Evolutionary conservation across 2,888 invertebrate genomes (phyloP).

Genomic region (Syrista parreyssii): DNA sequence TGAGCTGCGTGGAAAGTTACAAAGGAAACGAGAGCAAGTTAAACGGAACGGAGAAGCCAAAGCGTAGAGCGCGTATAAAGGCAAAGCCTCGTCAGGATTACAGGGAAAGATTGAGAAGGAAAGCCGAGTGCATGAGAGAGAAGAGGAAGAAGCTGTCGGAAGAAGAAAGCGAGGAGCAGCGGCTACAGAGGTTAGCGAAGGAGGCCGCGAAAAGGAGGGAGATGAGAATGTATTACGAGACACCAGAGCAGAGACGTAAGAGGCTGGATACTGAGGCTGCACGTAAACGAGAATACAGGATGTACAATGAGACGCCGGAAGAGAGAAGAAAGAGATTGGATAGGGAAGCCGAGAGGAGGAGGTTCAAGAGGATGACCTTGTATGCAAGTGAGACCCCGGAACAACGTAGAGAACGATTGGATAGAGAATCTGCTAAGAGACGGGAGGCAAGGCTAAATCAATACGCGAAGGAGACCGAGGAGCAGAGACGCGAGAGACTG

Average conservation of each 20-base stretch:
- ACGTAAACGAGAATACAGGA: slow-evolving; percentile 52
- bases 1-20: slow-evolving; percentile 15
- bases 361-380: slow-evolving; percentile 48
- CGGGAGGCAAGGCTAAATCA: slow-evolving; percentile 51
- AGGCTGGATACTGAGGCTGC: slow-evolving; percentile 53
- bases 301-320: slow-evolving; percentile 54
- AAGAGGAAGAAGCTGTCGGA: slow-evolving; percentile 48
- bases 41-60: slow-evolving; percentile 22
- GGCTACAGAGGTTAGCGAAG: slow-evolving; percentile 41
- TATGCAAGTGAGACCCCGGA: slow-evolving; percentile 54
- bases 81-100: slow-evolving; percentile 32
- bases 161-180: slow-evolving; percentile 44
- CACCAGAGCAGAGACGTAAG: slow-evolving; percentile 52
- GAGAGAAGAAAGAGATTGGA: slow-evolving; percentile 52
- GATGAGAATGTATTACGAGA: slow-evolving; percentile 54
- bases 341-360: slow-evolving; percentile 52
- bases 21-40: slow-evolving; percentile 20
- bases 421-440: slow-evolving; percentile 50
- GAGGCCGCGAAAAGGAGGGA: slow-evolving; percentile 51
- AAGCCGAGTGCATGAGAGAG: slow-evolving; percentile 51
- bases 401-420: slow-evolving; percentile 48
- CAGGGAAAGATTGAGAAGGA: slow-evolving; percentile 41
- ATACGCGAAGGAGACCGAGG: slow-evolving; percentile 53
- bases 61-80: slow-evolving; percentile 28
- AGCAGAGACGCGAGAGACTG: slow-evolving; percentile 50